Evolutionary conservation across 2,888 invertebrate species (phyloP).

Genomic region (Onthophagus sagittarius): DNA sequence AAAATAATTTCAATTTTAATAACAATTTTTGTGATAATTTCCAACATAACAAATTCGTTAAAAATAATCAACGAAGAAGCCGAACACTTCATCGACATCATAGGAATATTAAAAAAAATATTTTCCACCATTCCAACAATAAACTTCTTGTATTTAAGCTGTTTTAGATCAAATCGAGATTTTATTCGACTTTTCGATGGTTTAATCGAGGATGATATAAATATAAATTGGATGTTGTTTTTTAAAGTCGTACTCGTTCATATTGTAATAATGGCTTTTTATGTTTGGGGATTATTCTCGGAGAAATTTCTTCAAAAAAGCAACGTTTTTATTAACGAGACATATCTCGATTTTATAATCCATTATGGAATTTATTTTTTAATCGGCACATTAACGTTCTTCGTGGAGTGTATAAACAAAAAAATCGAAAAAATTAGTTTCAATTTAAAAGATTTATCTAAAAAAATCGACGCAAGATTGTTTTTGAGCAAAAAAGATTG

Average conservation of each 20-base stretch:
- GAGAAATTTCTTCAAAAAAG: background rate
- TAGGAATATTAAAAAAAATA: background rate
- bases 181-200: background rate
- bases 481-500: background rate
- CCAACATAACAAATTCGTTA: background rate
- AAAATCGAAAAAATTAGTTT: background rate
- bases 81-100: background rate
- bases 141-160: background rate
- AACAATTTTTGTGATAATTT: background rate
- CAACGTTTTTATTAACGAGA: background rate
- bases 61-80: background rate
- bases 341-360: background rate
- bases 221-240: background rate
- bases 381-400: background rate
- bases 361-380: background rate
- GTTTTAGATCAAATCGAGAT: background rate
- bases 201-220: background rate
- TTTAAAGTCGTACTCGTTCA: background rate
- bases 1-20: background rate
- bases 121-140: background rate
- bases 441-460: background rate
- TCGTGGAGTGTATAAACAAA: background rate
- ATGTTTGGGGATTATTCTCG: background rate
- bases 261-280: background rate
- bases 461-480: background rate